Base-by-base conservation (phyloP, 2,888 invertebrate species). In the Hoplodrina blanda region DNA sequence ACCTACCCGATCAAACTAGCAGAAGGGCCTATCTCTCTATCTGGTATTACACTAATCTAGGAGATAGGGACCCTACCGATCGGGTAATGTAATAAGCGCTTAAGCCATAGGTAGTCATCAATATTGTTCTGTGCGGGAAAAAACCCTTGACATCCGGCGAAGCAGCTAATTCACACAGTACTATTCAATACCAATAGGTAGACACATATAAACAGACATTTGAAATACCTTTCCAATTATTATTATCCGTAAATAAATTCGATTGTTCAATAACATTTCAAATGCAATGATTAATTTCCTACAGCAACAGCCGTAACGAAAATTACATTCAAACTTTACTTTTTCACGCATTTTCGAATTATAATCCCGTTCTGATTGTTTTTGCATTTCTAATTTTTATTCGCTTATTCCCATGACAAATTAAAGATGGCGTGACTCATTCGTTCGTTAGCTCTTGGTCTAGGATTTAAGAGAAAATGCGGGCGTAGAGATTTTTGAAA, bases 391-490 rank as follows among this genome's bases (percentile, higher is more conserved):
- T 10, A 1, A 74, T 74, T 74, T 65, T n/a, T 62, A 56, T 60
- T 62, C 8, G 37, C 8, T 15, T 49, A 55, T 71, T 78, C 76
- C 81, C 78, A 78, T 70, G 66, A 53, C 56, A 5, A 80, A 70
- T 80, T 20, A 30, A 52, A 61, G 52, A 76, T 65, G 20, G 49
- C 10, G 15, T 70, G 55, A 78, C n/a, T 63, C 53, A 62, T 62
- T 66, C 55, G 17, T 17, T 19, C 17, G 15, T 19, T 11, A 52
- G 63, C 68, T 73, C 68, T 53, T 30, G 8, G 53, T 0, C 49
- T 61, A 63, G 1, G 13, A 65, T 49, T 53, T 2, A 25, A 25
- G 25, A n/a, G n/a, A n/a, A n/a, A n/a, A n/a, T n/a, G n/a, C n/a
- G n/a, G n/a, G n/a, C n/a, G n/a, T n/a, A n/a, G n/a, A 25, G 25